phyloP scores from a whole-genome alignment of 2,113 vertebrate genomes.

The Pelmatolapia mariae region DNA sequence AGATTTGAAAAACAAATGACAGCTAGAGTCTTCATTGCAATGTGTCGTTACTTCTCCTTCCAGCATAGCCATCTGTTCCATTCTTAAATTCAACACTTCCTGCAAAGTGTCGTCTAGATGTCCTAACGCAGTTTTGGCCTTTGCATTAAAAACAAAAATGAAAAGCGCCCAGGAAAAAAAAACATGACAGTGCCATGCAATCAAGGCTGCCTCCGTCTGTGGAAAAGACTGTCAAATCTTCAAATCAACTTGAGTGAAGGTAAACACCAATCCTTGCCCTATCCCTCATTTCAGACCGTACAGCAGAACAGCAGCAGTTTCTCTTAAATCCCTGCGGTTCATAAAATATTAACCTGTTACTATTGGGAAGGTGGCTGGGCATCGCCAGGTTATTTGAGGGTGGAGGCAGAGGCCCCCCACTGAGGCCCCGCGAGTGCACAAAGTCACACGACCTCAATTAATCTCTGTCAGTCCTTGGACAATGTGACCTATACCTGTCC shows the following conservation, averaged over 20 bases:
- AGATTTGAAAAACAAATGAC: conserved; percentile 39
- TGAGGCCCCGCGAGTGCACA: background rate
- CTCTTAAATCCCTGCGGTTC: conserved; percentile 21
- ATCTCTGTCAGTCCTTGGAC: conserved; percentile 54
- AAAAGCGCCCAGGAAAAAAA: background rate
- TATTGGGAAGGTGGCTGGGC: conserved; percentile 12
- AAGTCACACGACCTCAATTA: conserved; percentile 48
- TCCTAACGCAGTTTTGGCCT: background rate
- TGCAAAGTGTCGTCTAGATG: background rate
- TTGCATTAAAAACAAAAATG: background rate
- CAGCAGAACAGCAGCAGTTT: conserved; percentile 17
- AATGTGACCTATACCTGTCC: conserved; percentile 58
- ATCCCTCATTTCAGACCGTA: conserved; percentile 1
- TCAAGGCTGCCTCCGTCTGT: background rate
- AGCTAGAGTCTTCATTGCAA: background rate
- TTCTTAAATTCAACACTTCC: background rate
- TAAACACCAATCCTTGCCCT: background rate
- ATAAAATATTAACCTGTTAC: conserved; percentile 66
- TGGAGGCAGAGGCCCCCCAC: background rate
- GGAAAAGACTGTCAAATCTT: background rate
- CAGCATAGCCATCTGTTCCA: conserved; percentile 23
- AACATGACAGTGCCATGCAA: background rate
- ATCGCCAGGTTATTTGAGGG: conserved; percentile 25
- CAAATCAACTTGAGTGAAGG: background rate
- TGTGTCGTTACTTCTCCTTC: background rate